Evolutionary conservation across 2,113 vertebrate species (phyloP).

Genomic region (Gavia stellata): DNA sequence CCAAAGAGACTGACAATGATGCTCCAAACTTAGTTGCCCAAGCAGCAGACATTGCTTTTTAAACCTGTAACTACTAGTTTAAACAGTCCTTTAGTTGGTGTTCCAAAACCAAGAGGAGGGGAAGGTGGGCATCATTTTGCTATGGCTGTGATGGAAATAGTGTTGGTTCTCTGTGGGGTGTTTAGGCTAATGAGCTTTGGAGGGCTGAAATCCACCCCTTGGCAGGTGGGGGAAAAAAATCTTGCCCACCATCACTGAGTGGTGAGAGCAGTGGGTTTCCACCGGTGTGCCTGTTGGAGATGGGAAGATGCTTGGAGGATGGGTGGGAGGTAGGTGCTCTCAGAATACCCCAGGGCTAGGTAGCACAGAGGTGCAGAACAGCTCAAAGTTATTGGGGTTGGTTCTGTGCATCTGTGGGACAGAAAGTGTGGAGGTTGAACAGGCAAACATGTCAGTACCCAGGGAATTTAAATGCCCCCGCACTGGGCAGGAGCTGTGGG

Average conservation of each 20-base stretch:
- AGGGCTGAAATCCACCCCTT: neutral
- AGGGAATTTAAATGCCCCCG: neutral
- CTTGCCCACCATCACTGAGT: neutral
- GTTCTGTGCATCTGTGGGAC: neutral
- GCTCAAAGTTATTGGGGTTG: neutral
- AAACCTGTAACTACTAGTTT: neutral
- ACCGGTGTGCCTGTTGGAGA: neutral
- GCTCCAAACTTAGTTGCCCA: neutral
- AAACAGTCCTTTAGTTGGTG: neutral
- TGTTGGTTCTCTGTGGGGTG: neutral
- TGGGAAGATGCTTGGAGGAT: neutral
- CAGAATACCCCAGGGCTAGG: neutral
- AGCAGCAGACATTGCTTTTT: neutral
- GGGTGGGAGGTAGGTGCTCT: neutral
- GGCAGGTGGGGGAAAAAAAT: neutral
- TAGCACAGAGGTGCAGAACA: neutral
- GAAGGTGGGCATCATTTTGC: neutral
- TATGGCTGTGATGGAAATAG: neutral
- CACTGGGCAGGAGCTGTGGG: neutral
- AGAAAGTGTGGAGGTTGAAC: neutral
- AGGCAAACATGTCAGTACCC: neutral
- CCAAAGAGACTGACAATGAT: neutral
- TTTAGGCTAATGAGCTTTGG: neutral
- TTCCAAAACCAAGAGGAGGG: neutral
- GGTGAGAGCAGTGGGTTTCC: neutral